phyloP scores from a whole-genome alignment of 2,888 invertebrate genomes.

The Ophion slaviceki region DNA sequence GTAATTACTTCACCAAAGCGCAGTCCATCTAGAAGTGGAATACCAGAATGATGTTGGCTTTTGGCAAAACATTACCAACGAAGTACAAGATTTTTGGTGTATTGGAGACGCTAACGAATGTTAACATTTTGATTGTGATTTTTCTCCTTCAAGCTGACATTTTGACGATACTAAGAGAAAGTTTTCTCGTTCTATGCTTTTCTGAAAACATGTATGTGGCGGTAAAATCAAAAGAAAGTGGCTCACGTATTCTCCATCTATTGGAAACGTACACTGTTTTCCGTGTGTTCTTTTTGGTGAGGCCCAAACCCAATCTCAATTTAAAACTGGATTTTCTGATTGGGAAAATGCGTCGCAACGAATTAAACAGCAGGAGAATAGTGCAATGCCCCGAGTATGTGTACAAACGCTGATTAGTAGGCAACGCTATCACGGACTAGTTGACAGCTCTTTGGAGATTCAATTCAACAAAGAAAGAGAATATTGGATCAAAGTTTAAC shows the following conservation, averaged over 20 bases:
- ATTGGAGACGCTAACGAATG: constrained; percentile 9
- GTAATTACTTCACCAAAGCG: neutral
- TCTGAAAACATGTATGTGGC: constrained; percentile 19
- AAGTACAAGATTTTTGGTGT: constrained; percentile 10
- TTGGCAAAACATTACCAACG: constrained; percentile 9
- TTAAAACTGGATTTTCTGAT: constrained; percentile 1
- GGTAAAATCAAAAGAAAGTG: constrained; percentile 17
- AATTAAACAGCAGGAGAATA: neutral
- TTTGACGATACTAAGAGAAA: constrained; percentile 1
- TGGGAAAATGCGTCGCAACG: constrained; percentile 9
- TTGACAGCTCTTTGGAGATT: neutral
- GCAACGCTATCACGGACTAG: neutral
- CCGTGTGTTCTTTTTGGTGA: constrained; percentile 13
- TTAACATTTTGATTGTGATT: constrained; percentile 21
- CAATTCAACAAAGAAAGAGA: constrained; percentile 1
- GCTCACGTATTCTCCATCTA: constrained; percentile 21
- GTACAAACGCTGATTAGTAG: neutral
- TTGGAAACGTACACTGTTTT: constrained; percentile 8
- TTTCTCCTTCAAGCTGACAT: constrained; percentile 10
- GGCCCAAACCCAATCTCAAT: constrained; percentile 3
- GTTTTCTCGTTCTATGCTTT: constrained; percentile 1
- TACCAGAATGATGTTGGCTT: constrained; percentile 20
- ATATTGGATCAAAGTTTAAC: constrained; percentile 5
- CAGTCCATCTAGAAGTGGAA: neutral
- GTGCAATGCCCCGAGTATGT: neutral